Evolutionary conservation across 1,140 invertebrate genomes (phyloP).

Genomic region (Stenopsyche tienmushanensis): DNA sequence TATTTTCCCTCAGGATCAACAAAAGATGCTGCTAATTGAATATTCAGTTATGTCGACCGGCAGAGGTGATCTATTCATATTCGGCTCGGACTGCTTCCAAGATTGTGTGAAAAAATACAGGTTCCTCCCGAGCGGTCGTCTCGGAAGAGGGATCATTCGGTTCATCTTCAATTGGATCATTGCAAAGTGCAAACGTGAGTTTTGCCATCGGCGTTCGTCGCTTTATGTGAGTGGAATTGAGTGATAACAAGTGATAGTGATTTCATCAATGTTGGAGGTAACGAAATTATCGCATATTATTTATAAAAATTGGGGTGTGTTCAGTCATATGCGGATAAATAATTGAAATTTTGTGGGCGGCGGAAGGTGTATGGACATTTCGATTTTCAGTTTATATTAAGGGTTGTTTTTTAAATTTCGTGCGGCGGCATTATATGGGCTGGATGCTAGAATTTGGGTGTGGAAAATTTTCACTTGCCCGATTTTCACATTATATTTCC

Average conservation of each 20-base stretch:
- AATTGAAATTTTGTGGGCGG: background rate
- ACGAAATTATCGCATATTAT: too few species aligned
- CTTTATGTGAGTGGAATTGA: too few species aligned
- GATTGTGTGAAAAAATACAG: conserved; percentile 31
- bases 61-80: conserved; percentile 10
- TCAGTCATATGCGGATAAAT: too few species aligned
- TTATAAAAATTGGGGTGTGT: too few species aligned
- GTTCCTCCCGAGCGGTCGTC: background rate
- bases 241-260: too few species aligned
- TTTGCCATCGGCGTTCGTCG: too few species aligned
- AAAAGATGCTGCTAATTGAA: conserved; percentile 15
- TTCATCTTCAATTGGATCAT: too few species aligned
- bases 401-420: too few species aligned
- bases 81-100: background rate
- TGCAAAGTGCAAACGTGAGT: too few species aligned
- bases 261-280: too few species aligned
- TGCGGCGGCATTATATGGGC: background rate
- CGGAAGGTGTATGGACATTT: too few species aligned
- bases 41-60: conserved; percentile 16
- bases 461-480: conserved; percentile 6
- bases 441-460: background rate
- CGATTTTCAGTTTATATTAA: too few species aligned
- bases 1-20: background rate
- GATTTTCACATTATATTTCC: conserved; percentile 5
- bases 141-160: background rate